Percentiles rank a stretch among this genome's conserved stretches.
These are phyloP conservation scores for Calameuta pallipes DNA, from an alignment of 2,888 invertebrate genomes.

Conservation along the genomic window DNA sequence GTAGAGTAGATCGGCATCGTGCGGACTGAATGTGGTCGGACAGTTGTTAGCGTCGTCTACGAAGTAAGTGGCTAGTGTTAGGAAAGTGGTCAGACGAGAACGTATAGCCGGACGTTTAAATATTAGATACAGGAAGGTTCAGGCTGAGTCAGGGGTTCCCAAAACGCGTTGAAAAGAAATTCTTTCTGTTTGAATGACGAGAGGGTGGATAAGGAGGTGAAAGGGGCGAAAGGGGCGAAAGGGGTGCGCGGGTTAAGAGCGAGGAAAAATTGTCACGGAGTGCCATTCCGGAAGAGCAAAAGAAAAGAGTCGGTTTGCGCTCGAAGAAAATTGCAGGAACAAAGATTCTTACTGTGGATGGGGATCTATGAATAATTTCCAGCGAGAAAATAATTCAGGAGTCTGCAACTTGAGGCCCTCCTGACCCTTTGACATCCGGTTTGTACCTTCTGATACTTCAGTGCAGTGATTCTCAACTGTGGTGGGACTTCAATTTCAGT, in stretches of 20 bases:
- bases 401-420: conserved; percentile 36
- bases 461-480: background rate
- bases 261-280: background rate
- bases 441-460: conserved; percentile 18
- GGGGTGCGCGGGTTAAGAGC: background rate
- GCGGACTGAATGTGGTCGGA: background rate
- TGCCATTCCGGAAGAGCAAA: background rate
- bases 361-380: conserved; percentile 48
- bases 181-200: background rate
- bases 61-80: background rate
- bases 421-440: conserved; percentile 30
- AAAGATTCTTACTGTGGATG: background rate
- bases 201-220: background rate
- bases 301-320: background rate
- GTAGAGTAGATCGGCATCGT: background rate
- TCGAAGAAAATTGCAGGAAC: background rate
- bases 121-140: background rate
- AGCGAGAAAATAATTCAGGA: conserved; percentile 49
- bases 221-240: background rate
- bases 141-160: background rate
- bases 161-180: background rate
- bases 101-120: background rate
- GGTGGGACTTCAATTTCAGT: background rate
- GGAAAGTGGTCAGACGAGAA: background rate
- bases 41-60: background rate